Evolutionary conservation across 2,113 vertebrate genomes (phyloP).

Genomic region (Athene cunicularia): DNA sequence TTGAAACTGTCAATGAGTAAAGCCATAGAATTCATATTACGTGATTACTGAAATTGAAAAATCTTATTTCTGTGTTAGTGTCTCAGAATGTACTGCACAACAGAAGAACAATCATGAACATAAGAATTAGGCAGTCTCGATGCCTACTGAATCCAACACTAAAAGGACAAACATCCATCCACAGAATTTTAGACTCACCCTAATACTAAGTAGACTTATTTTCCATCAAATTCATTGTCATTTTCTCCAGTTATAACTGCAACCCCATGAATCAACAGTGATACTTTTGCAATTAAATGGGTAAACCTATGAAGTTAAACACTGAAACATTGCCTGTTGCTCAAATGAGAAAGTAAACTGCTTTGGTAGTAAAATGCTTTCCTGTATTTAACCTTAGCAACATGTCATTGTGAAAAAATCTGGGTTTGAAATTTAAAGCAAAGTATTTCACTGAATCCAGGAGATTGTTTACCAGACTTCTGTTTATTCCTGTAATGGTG

Average conservation of each 20-base stretch:
- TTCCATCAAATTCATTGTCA: neutral
- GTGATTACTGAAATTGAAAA: neutral
- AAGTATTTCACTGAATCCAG: neutral
- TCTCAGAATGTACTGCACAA: neutral
- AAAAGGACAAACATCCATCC: neutral
- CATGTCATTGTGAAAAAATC: neutral
- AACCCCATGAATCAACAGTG: neutral
- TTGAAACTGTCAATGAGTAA: slow-evolving; percentile 13
- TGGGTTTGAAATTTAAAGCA: neutral
- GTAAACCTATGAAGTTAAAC: neutral
- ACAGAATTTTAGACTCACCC: neutral
- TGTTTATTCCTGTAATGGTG: neutral
- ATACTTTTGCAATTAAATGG: neutral
- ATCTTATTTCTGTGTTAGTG: neutral
- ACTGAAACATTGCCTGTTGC: neutral
- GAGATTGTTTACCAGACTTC: neutral
- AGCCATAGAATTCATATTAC: neutral
- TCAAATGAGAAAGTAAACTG: neutral
- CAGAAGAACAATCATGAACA: neutral
- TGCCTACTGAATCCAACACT: neutral
- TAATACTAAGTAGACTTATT: neutral
- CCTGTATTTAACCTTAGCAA: neutral
- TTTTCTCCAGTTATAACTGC: neutral
- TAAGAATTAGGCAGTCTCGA: neutral
- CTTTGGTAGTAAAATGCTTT: neutral